Evolutionary conservation across 2,113 vertebrate genomes (phyloP), one percentile per base, ranked within the genome.

Genomic region (Cephalopterus ornatus): DNA sequence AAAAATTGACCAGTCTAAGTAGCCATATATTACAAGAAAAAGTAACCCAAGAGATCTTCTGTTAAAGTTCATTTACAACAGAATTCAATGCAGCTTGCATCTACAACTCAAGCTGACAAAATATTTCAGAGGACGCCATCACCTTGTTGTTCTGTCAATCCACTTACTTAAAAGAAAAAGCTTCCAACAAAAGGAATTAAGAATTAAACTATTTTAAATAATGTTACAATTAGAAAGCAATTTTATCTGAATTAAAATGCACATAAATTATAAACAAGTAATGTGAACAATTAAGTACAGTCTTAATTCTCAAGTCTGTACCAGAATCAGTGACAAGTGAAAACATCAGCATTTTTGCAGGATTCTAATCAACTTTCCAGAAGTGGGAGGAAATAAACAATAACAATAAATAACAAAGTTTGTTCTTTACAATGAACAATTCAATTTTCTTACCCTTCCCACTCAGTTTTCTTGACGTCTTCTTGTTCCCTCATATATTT

Each of bases 91-190:
- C 4, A 47, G 44, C 33, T 49, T 47, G 15, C 47, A 74, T 66
- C 50, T 77, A 68, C 26, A 52, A 35, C 39, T 67, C 52, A 18
- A 50, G 21, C n/a, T 14, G 53, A 82, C 46, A 49, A 91, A 72
- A 15, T 35, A 56, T 22, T 70, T 70, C 63, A 77, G 42, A 83
- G 26, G 75, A 84, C 39, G 92, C 23, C 4, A 5, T 23, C 50
- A 19, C 14, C 41, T 56, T 39, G 16, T 6, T 72, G 27, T 59
- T 72, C 61, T 79, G 56, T 61, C 77, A 71, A 74, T 3, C 8
- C 27, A 78, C 77, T 63, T 87, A 44, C 28, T 83, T 74, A 75
- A 95, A 96, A 94, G 37, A 85, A 95, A 95, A 91, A 77, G 53
- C 9, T 65, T 70, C 13, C 62, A 87, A 85, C 39, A 92, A 96